Conservation (phyloP, 1,140 invertebrate genomes). For the Drosophila aff. region DNA sequence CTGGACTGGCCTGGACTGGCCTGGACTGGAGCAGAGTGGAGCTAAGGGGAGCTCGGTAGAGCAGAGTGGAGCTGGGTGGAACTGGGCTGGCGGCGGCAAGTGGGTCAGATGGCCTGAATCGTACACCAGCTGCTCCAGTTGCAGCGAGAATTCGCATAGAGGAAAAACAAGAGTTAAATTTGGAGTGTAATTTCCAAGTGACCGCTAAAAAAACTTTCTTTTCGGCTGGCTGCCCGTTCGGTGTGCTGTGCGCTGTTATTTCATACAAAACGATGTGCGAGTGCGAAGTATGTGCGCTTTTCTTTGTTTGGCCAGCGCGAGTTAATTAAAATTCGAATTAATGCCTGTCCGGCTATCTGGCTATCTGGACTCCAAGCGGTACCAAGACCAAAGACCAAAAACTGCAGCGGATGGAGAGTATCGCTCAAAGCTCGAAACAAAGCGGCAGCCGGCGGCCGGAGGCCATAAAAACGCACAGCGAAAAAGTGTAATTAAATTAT, state of each 20-base stretch:
- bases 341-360: conserved; percentile 31
- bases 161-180: conserved; percentile 67
- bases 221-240: conserved; percentile 30
- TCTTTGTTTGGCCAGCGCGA: conserved; percentile 40
- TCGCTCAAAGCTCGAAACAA: background rate
- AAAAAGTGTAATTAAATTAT: conserved; percentile 80
- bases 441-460: conserved; percentile 2
- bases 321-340: conserved; percentile 80
- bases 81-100: conserved; percentile 34
- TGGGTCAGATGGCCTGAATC: conserved; percentile 64
- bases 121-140: conserved; percentile 41
- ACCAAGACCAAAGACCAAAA: conserved; percentile 2
- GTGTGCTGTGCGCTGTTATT: conserved; percentile 22
- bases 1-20: conserved; percentile 6
- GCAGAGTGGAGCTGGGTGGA: conserved; percentile 8
- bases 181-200: conserved; percentile 43
- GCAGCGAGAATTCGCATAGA: conserved; percentile 23
- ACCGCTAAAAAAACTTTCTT: conserved; percentile 68
- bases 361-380: too few species aligned
- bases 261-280: background rate
- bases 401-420: conserved; percentile 23
- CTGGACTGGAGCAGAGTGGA: conserved; percentile 15
- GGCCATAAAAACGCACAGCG: conserved; percentile 23
- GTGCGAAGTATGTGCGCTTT: conserved; percentile 8
- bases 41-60: conserved; percentile 5